phyloP scores from a whole-genome alignment of 2,888 invertebrate species.

The Nomada ruficornis region DNA sequence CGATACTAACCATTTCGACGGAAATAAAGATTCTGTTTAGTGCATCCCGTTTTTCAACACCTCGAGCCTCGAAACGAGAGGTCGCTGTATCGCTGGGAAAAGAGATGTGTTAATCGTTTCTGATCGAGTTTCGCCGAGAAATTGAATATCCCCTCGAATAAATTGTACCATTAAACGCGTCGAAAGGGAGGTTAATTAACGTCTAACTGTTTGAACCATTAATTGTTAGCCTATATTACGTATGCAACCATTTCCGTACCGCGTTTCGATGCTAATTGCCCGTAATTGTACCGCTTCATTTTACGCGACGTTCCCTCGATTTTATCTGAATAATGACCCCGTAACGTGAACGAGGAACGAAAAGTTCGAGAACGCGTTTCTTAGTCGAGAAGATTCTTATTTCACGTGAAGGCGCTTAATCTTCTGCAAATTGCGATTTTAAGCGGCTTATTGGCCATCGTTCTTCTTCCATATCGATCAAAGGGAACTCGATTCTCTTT shows the following conservation, averaged over 20 bases:
- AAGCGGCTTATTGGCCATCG: slow-evolving; percentile 13
- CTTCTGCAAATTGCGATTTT: slow-evolving; percentile 23
- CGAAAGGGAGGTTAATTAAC: slow-evolving; percentile 1
- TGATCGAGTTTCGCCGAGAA: slow-evolving; percentile 12
- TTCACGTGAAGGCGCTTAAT: slow-evolving; percentile 1
- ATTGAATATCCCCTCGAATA: neutral
- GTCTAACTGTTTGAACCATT: neutral
- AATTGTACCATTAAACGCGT: neutral
- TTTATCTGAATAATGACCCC: slow-evolving; percentile 9
- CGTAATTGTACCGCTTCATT: slow-evolving; percentile 15
- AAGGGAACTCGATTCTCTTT: neutral
- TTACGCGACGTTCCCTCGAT: neutral
- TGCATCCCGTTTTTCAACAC: too few species aligned
- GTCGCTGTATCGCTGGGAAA: neutral
- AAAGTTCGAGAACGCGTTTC: neutral
- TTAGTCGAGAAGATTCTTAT: neutral
- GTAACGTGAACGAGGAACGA: neutral
- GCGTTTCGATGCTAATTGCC: slow-evolving; percentile 18
- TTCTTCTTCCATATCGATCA: slow-evolving; percentile 19
- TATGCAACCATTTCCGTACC: neutral
- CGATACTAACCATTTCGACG: neutral
- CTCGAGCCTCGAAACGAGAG: too few species aligned
- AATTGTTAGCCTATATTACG: neutral
- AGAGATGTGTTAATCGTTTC: neutral
- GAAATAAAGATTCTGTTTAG: neutral